Percentiles rank a stretch among this genome's conserved stretches.
Evolutionary conservation across 1,140 invertebrate species (phyloP).

Genomic region (Periplaneta americana): DNA sequence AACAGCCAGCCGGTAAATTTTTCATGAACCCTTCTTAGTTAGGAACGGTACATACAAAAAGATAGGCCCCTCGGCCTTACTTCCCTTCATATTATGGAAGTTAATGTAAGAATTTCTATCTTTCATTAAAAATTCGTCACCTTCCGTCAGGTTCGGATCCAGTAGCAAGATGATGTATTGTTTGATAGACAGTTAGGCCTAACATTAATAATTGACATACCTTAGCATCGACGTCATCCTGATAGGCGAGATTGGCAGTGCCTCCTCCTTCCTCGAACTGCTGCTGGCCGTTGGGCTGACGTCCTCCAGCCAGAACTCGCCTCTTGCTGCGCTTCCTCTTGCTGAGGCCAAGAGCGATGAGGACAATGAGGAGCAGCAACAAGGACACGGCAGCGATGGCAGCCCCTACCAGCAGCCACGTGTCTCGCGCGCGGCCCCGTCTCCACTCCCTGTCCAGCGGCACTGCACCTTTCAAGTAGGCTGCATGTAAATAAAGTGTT

Average conservation of each 20-base stretch:
- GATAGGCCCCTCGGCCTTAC: too few species aligned
- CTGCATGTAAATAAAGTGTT: constrained; percentile 14
- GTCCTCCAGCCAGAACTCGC: neutral
- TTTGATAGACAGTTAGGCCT: too few species aligned
- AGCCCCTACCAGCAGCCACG: constrained; percentile 55
- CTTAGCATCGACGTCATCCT: neutral
- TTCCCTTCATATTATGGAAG: too few species aligned
- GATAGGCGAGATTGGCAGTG: neutral
- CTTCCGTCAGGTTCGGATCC: too few species aligned
- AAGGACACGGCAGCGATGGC: constrained; percentile 54
- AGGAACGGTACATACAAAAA: too few species aligned
- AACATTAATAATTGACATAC: too few species aligned
- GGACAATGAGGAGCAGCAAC: constrained; percentile 51
- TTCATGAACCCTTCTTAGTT: too few species aligned
- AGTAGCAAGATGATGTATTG: too few species aligned
- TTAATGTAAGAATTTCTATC: too few species aligned
- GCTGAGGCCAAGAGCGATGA: constrained; percentile 52
- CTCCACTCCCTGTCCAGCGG: constrained; percentile 29
- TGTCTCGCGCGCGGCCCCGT: constrained; percentile 43
- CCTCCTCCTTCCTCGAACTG: too few species aligned
- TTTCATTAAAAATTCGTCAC: too few species aligned
- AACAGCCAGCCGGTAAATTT: too few species aligned
- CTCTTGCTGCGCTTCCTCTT: constrained; percentile 41
- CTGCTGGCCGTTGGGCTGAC: constrained; percentile 15
- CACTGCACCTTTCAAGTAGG: constrained; percentile 36